Conservation (phyloP, 1,140 invertebrate genomes). For the Papilio glaucus region DNA sequence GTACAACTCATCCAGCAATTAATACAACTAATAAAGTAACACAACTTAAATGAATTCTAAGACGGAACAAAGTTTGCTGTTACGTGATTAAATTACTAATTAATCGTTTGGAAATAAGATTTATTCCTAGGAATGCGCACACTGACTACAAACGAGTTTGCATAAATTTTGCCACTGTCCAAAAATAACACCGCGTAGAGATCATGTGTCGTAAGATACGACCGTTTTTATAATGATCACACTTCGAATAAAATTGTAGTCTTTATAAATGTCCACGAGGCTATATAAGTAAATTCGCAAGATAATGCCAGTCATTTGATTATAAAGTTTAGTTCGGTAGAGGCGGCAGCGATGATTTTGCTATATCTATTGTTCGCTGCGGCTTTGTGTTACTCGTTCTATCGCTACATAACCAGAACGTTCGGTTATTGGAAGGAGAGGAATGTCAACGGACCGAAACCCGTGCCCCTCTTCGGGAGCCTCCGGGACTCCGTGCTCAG, state of each 20-base stretch:
- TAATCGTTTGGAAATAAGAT: too few species aligned
- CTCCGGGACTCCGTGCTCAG: constrained; percentile 45
- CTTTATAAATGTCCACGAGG: neutral
- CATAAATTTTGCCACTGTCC: neutral
- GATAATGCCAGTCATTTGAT: neutral
- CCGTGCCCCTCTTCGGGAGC: constrained; percentile 48
- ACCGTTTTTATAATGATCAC: neutral
- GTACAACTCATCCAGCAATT: too few species aligned
- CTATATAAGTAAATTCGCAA: neutral
- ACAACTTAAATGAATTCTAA: too few species aligned
- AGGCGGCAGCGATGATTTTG: neutral
- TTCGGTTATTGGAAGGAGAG: constrained; percentile 50
- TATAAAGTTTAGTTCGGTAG: too few species aligned
- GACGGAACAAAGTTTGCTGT: too few species aligned
- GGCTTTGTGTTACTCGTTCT: constrained; percentile 12
- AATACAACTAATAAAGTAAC: too few species aligned
- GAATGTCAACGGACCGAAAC: constrained; percentile 44
- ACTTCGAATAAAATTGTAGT: neutral
- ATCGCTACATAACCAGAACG: constrained; percentile 45
- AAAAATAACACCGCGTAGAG: neutral
- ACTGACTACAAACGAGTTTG: neutral
- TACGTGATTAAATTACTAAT: too few species aligned
- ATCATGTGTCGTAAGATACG: neutral
- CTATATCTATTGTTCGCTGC: neutral
- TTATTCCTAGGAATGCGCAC: too few species aligned